Conservation (phyloP, 2,113 vertebrate genomes). For the Calidris pugnax region DNA sequence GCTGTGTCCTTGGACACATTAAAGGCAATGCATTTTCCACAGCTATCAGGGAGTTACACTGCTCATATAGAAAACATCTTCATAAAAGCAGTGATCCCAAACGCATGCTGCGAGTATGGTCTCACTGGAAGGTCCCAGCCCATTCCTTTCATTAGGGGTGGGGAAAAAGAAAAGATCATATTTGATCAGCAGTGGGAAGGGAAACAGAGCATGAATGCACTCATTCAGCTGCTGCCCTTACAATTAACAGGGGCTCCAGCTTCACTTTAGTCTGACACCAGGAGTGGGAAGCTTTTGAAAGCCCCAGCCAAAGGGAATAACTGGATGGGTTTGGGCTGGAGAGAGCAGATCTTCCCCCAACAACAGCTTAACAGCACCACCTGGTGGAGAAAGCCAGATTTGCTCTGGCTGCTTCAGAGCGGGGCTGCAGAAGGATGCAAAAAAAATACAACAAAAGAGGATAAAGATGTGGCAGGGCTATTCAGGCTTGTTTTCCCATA, state of each 20-base stretch:
- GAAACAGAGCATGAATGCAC: neutral
- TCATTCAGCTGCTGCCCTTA: neutral
- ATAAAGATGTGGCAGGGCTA: neutral
- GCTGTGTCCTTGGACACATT: neutral
- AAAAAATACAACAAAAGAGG: fast-evolving
- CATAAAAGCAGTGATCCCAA: neutral
- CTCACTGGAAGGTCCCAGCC: neutral
- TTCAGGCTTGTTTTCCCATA: neutral
- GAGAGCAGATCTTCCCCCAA: neutral
- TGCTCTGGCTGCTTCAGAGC: neutral
- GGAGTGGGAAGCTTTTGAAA: neutral
- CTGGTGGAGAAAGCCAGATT: conserved; percentile 26
- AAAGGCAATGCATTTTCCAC: neutral
- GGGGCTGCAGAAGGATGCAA: neutral
- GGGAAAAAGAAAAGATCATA: neutral
- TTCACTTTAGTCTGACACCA: neutral
- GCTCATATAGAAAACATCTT: neutral
- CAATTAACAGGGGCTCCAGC: neutral
- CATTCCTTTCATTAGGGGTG: neutral
- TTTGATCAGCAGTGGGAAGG: neutral
- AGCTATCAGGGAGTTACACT: neutral
- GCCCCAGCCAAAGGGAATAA: neutral
- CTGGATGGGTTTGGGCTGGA: neutral
- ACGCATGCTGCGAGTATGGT: fast-evolving
- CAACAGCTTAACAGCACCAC: conserved; percentile 38